Evolutionary conservation across 2,113 vertebrate genomes (phyloP).

Genomic region (Halcyon senegalensis): DNA sequence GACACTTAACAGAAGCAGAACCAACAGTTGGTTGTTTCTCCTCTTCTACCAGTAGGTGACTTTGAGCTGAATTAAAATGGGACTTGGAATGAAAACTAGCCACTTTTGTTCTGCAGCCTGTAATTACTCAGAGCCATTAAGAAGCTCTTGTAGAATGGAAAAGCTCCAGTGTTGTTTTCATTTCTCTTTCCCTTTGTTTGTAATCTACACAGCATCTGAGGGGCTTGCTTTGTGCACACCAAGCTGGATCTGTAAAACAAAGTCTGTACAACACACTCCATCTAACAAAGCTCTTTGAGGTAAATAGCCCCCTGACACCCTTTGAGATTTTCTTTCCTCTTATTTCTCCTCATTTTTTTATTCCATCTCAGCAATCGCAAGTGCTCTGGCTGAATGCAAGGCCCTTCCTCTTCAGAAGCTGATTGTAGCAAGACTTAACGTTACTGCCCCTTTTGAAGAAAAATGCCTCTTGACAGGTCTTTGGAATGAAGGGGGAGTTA

Average conservation of each 20-base stretch:
- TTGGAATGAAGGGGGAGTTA: constrained; percentile 52
- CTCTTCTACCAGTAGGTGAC: constrained; percentile 15
- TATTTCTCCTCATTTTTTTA: constrained; percentile 6
- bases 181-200: not conserved
- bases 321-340: constrained; percentile 8
- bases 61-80: constrained; percentile 19
- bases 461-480: constrained; percentile 67
- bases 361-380: not conserved
- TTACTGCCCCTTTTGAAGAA: constrained; percentile 40
- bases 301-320: not conserved
- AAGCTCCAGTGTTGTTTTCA: not conserved
- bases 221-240: not conserved
- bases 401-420: constrained; percentile 28
- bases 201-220: not conserved
- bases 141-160: not conserved
- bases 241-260: not conserved
- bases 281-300: not conserved
- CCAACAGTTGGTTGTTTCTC: not conserved
- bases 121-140: not conserved
- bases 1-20: not conserved
- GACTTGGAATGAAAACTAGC: constrained; percentile 3
- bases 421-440: constrained; percentile 42
- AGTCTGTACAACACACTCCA: not conserved
- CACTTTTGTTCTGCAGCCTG: not conserved
- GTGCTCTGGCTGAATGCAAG: constrained; percentile 40